Evolutionary conservation across 64 coral and sea anemone genomes (phyloP).

Genomic region (Actinia equina): DNA sequence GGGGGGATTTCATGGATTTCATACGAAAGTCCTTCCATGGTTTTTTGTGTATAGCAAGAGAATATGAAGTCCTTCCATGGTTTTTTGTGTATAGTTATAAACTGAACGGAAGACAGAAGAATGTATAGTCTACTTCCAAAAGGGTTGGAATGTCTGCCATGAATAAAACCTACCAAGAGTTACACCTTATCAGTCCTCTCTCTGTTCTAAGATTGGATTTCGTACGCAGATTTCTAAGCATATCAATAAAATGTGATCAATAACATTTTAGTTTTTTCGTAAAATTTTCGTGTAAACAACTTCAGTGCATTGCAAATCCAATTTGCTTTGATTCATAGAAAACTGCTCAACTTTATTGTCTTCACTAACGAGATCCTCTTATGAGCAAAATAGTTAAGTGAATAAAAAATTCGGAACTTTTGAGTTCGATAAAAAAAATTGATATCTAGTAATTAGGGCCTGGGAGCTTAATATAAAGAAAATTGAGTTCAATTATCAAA

Average conservation of each 20-base stretch:
- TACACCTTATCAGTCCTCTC: too few relatives aligned
- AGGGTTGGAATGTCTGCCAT: too few relatives aligned
- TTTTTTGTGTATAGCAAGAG: too few relatives aligned
- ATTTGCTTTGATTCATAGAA: neutral
- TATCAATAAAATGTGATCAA: neutral
- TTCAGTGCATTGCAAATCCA: neutral
- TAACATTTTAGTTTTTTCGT: neutral
- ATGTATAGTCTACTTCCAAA: too few relatives aligned
- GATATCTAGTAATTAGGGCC: neutral
- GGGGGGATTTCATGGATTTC: neutral
- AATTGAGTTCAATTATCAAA: neutral
- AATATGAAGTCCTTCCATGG: too few relatives aligned
- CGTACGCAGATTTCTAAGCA: too few relatives aligned
- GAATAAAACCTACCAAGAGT: too few relatives aligned
- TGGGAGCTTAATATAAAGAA: neutral
- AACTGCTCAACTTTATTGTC: neutral
- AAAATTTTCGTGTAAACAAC: neutral
- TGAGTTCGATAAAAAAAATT: neutral
- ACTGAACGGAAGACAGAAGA: too few relatives aligned
- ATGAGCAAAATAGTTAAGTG: neutral
- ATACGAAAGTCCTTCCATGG: neutral
- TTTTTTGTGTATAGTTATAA: too few relatives aligned
- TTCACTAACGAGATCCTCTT: neutral
- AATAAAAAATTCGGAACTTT: neutral
- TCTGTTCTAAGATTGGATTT: neutral